Conservation (phyloP, 53 echinoderm and acorn worm species). For the Crossaster papposus region DNA sequence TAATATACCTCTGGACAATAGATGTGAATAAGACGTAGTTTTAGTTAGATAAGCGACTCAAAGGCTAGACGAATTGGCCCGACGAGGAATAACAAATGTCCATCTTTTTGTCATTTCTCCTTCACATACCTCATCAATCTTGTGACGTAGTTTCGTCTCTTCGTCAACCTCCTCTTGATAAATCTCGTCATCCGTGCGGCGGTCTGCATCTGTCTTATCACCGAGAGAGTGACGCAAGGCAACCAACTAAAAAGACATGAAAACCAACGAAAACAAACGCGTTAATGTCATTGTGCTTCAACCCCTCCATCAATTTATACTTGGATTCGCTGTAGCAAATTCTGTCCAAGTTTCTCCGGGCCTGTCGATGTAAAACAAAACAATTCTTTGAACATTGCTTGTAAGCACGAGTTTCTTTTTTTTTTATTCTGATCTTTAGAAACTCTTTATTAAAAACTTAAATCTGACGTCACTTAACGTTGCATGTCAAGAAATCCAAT, state of each 20-base stretch:
- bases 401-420: not conserved
- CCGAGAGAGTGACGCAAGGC: conserved; percentile 66
- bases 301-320: no score
- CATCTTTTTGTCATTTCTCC: no score
- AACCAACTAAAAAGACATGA: conserved; percentile 52
- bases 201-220: conserved; percentile 54
- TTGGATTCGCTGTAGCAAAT: no score
- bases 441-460: not conserved
- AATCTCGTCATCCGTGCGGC: conserved; percentile 71
- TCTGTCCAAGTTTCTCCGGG: no score
- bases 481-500: no score
- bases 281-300: no score
- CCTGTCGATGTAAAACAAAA: conserved; percentile 3
- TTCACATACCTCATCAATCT: conserved; percentile 77
- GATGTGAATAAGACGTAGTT: no score
- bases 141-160: conserved; percentile 86
- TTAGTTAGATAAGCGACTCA: no score
- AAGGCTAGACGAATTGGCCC: no score
- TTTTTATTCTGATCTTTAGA: not conserved
- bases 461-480: no score
- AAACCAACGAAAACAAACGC: not conserved
- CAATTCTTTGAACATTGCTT: not conserved
- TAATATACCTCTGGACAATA: no score
- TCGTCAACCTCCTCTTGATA: conserved; percentile 86
- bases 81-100: no score